Conservation (phyloP, 2,888 invertebrate species). For the Phymatocera aterrima region DNA sequence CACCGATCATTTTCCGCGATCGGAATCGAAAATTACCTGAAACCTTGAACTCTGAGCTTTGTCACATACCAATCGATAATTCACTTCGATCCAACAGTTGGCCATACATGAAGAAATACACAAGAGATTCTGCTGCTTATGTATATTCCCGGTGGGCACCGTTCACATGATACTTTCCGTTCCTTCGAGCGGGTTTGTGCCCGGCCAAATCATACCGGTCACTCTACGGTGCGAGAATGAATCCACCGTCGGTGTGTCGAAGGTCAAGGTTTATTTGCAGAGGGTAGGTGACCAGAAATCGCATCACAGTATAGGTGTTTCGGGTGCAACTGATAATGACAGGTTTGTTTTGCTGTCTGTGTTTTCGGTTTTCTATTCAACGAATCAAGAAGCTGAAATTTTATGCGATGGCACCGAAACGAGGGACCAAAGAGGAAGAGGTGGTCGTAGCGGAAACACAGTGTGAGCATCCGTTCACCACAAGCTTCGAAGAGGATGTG, state of each 20-base stretch:
- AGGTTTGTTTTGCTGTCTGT: too few relatives aligned
- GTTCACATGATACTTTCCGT: slow-evolving; percentile 55
- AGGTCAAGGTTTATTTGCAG: slow-evolving; percentile 50
- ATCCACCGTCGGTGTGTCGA: slow-evolving; percentile 52
- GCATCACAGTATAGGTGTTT: too few relatives aligned
- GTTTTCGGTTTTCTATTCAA: too few relatives aligned
- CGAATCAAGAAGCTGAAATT: slow-evolving; percentile 47
- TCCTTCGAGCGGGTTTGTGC: slow-evolving; percentile 58
- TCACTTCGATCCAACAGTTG: slow-evolving; percentile 44
- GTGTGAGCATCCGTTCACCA: slow-evolving; percentile 27
- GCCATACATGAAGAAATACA: slow-evolving; percentile 52
- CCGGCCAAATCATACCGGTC: slow-evolving; percentile 60
- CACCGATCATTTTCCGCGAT: too few relatives aligned
- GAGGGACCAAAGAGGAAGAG: not conserved
- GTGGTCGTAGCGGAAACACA: not conserved
- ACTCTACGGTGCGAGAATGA: slow-evolving; percentile 58
- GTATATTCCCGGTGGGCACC: slow-evolving; percentile 57
- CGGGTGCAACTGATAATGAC: too few relatives aligned
- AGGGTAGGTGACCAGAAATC: slow-evolving; percentile 46
- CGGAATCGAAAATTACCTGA: not conserved
- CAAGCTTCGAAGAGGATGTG: slow-evolving; percentile 53
- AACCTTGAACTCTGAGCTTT: too few relatives aligned
- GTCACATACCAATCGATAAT: not conserved
- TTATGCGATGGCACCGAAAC: slow-evolving; percentile 30
- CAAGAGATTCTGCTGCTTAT: slow-evolving; percentile 59